Conservation (phyloP, 2,888 invertebrate species). For the Norana najaformis region DNA sequence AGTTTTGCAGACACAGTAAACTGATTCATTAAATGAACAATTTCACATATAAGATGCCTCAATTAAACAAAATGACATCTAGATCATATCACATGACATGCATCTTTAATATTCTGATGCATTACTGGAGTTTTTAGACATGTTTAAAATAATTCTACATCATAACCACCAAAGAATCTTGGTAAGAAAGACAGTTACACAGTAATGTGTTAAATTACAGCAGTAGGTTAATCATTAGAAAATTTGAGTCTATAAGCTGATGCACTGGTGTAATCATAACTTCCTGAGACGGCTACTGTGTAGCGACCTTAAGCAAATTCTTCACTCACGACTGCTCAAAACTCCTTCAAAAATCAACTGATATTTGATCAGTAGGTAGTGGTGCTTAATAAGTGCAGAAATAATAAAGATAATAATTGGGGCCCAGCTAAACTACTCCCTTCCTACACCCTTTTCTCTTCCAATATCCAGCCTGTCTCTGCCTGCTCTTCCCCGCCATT, state of each 20-base stretch:
- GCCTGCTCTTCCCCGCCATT: too few species aligned
- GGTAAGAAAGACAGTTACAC: neutral
- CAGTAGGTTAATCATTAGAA: neutral
- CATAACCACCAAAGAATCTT: neutral
- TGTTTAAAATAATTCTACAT: neutral
- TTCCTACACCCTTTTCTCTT: neutral
- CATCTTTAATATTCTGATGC: neutral
- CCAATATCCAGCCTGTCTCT: too few species aligned
- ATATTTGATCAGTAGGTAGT: too few species aligned
- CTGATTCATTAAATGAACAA: neutral
- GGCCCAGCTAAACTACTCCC: neutral
- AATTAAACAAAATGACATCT: neutral
- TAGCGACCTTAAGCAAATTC: too few species aligned
- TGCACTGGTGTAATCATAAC: neutral
- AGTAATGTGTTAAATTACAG: neutral
- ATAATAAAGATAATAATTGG: too few species aligned
- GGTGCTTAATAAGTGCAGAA: too few species aligned
- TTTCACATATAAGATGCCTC: neutral
- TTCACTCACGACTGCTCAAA: too few species aligned
- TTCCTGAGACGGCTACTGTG: too few species aligned
- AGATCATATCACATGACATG: neutral
- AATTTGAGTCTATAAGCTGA: neutral
- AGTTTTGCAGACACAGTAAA: neutral
- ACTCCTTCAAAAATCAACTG: too few species aligned
- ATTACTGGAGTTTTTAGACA: neutral